Evolutionary conservation across 2,888 invertebrate genomes (phyloP).

Genomic region (Chloroclysta siterata): DNA sequence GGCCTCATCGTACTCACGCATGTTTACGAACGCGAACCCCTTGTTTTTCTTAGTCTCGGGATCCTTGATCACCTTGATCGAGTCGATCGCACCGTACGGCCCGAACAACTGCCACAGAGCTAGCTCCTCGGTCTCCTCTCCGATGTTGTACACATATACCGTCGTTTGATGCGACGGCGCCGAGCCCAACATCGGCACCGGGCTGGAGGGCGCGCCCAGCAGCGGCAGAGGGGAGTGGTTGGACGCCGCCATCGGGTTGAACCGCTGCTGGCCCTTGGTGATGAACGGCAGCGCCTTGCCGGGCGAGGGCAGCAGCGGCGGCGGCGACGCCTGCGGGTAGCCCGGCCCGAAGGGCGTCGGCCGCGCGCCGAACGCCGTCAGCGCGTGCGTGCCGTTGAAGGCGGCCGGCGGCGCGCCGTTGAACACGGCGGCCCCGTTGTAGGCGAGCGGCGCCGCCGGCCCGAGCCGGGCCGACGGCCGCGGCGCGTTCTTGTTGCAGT

Average conservation of each 20-base stretch:
- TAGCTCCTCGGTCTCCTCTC: constrained; percentile 82
- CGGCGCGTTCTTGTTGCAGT: constrained; percentile 72
- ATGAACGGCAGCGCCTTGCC: constrained; percentile 82
- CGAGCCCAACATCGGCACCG: constrained; percentile 57
- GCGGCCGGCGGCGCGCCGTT: constrained; percentile 70
- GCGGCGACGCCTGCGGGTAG: constrained; percentile 77
- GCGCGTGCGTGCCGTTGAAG: constrained; percentile 64
- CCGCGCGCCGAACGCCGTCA: constrained; percentile 73
- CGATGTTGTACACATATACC: constrained; percentile 83
- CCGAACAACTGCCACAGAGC: constrained; percentile 83
- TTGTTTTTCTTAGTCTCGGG: constrained; percentile 84
- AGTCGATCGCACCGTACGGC: constrained; percentile 82
- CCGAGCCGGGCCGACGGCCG: constrained; percentile 68
- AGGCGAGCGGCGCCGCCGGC: constrained; percentile 65
- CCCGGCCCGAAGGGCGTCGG: constrained; percentile 71
- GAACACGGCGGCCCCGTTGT: constrained; percentile 75
- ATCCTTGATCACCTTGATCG: constrained; percentile 83
- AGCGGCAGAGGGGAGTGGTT: constrained; percentile 78
- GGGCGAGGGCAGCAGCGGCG: constrained; percentile 78
- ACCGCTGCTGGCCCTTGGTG: constrained; percentile 81
- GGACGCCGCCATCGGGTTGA: constrained; percentile 79
- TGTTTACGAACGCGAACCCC: constrained; percentile 83
- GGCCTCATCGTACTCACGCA: constrained; percentile 83
- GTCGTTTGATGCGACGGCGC: constrained; percentile 77
- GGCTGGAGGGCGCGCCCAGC: constrained; percentile 76